These are phyloP conservation scores for Exephanes ischioxanthus DNA, from an alignment of 2,888 invertebrate genomes.

Conservation along the genomic window DNA sequence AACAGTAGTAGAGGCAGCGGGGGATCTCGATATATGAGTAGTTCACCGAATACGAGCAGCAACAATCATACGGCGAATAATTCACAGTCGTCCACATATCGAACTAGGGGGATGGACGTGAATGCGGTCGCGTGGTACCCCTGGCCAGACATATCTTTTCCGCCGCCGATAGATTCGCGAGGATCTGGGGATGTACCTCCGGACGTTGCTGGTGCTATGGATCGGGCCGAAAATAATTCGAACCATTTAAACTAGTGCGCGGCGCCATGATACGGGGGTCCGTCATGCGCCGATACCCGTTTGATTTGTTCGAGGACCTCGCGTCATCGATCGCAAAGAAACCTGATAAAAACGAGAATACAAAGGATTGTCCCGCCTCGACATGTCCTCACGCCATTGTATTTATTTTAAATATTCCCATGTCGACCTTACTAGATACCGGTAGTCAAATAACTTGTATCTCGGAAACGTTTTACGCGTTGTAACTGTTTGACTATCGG, in stretches of 20 bases:
- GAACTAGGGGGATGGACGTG: neutral
- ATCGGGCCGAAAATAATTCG: too few relatives aligned
- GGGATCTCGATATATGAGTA: neutral
- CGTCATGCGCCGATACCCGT: conserved; percentile 1
- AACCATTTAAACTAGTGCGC: too few relatives aligned
- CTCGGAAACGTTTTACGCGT: neutral
- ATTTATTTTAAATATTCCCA: neutral
- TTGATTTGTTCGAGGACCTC: conserved; percentile 18
- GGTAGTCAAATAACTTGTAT: conserved; percentile 8
- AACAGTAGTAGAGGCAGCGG: neutral
- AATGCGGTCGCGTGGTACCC: conserved; percentile 9
- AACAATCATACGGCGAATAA: neutral
- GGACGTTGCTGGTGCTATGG: too few relatives aligned
- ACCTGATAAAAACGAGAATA: neutral
- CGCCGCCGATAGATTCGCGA: neutral
- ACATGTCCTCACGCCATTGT: conserved; percentile 23
- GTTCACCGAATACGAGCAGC: neutral
- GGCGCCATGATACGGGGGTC: neutral
- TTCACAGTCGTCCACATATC: neutral
- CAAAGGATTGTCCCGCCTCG: neutral
- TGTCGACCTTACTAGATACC: neutral
- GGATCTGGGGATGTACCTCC: too few relatives aligned
- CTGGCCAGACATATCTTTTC: neutral
- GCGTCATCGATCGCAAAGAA: neutral
- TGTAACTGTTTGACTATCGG: too few relatives aligned